phyloP scores from a whole-genome alignment of 2,113 vertebrate genomes.

The Nematolebias whitei region DNA sequence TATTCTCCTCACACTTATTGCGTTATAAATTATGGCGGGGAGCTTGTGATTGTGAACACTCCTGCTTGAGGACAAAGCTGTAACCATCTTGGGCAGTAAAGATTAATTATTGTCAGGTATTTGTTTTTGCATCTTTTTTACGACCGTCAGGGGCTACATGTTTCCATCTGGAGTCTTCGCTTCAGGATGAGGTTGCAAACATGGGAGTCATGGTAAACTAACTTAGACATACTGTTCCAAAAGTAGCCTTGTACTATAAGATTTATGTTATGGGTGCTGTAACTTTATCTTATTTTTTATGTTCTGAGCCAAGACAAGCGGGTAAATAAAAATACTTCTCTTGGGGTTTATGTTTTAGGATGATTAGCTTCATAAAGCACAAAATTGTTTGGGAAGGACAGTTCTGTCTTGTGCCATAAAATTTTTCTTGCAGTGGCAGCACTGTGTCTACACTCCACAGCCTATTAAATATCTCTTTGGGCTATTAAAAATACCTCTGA shows the following conservation, averaged over 20 bases:
- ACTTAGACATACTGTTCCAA: too few relatives aligned
- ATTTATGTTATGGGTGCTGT: background rate
- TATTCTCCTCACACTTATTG: constrained; percentile 22
- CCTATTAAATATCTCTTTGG: constrained; percentile 45
- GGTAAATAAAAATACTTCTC: background rate
- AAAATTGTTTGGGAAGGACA: background rate
- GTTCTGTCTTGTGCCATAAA: constrained; percentile 4
- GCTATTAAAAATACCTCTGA: constrained; percentile 57
- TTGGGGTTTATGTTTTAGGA: background rate
- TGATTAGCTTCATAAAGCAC: background rate
- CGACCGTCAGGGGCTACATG: constrained; percentile 16
- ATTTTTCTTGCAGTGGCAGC: constrained; percentile 8
- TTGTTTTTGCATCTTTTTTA: constrained; percentile 39
- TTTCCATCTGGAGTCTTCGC: constrained; percentile 31
- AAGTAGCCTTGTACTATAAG: too few relatives aligned
- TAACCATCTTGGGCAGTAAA: constrained; percentile 48
- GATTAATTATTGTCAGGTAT: constrained; percentile 50
- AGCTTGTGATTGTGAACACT: background rate
- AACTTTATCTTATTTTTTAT: background rate
- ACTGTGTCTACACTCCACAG: constrained; percentile 13
- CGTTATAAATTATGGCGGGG: constrained; percentile 30
- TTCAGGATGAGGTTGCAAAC: constrained; percentile 25
- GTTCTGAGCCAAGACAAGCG: background rate
- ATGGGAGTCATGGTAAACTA: background rate
- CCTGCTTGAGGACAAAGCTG: constrained; percentile 14